These are phyloP conservation scores for Colaptes auratus DNA, from an alignment of 2,113 vertebrate species.

Conservation along the genomic window DNA sequence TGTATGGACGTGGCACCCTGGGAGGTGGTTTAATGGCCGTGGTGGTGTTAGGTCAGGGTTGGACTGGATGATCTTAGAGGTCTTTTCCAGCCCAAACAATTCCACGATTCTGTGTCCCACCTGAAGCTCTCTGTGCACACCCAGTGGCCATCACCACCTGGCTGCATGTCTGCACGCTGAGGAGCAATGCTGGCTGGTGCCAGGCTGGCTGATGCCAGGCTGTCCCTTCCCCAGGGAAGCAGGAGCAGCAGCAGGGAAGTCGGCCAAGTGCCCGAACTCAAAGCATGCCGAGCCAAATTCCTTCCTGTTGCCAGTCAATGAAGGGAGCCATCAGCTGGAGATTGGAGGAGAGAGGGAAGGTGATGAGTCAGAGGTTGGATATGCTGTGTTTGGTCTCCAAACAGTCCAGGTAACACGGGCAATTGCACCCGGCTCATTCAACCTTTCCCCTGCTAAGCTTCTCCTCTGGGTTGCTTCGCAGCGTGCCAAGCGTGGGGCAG, in stretches of 20 bases:
- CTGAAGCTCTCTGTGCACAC: fast-evolving
- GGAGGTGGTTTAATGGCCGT: no score
- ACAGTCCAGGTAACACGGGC: background rate
- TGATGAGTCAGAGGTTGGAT: background rate
- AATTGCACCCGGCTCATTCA: background rate
- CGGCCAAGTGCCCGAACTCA: background rate
- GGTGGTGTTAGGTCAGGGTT: no score
- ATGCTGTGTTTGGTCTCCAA: slow-evolving; percentile 16
- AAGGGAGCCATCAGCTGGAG: background rate
- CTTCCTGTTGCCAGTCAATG: background rate
- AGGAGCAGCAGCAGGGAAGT: background rate
- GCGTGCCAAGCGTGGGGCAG: background rate
- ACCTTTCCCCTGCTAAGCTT: background rate
- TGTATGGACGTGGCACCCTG: no score
- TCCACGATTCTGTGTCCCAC: background rate
- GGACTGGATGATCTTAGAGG: no score
- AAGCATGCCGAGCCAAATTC: background rate
- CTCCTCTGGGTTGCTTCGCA: background rate
- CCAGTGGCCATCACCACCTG: background rate
- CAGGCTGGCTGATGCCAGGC: background rate
- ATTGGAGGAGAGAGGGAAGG: background rate
- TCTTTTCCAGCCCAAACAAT: no score
- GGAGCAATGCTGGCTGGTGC: background rate
- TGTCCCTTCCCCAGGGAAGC: background rate
- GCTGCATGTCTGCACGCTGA: fast-evolving